Base-by-base conservation (phyloP, 2,888 invertebrate genomes). In the Eupithecia pulchellata region DNA sequence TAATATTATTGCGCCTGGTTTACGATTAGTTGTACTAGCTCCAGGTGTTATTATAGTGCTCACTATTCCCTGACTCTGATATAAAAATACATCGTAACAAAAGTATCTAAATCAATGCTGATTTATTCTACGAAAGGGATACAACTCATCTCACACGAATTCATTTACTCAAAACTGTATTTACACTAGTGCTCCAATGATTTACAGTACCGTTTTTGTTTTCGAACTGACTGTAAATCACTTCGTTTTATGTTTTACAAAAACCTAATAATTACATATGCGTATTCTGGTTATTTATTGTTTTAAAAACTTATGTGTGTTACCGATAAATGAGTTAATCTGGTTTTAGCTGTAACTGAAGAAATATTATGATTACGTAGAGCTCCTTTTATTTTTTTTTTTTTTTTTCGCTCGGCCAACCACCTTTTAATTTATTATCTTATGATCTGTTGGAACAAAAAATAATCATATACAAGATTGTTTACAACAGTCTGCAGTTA, bases 191-290 rank as follows among this genome's bases (percentile, higher is more conserved):
- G 29, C 29, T 57, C 34, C 20, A 11, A 60, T 61, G 61, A 61
- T 61, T 61, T 61, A 61, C 61, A 20, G 61, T 34, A 34, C 61
- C 17, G 9, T 58, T 60, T 64, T 47, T n/a, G 29, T 57, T 58
- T 47, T 29, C 34, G 66, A 60, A 57, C 32, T 20, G 61, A 11
- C 13, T 34, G 34, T 61, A 61, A 61, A 61, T 61, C 61, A 34
- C 14, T 61, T 20, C 60, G 20, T 61, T 61, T 61, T 61, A 61
- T 25, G 64, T 73, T 68, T 72, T 78, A 58, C 69, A 74, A 79
- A 77, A 75, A 76, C 73, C 42, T 74, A 78, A 81, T 82, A 78
- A 86, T 85, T 82, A 81, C 71, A 78, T 79, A 79, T 73, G 72
- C 63, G 79, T 47, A 47, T 20, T 79, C 73, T 75, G 79, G 78